phyloP scores from a whole-genome alignment of 2,888 invertebrate genomes.

The Linyphia triangularis region DNA sequence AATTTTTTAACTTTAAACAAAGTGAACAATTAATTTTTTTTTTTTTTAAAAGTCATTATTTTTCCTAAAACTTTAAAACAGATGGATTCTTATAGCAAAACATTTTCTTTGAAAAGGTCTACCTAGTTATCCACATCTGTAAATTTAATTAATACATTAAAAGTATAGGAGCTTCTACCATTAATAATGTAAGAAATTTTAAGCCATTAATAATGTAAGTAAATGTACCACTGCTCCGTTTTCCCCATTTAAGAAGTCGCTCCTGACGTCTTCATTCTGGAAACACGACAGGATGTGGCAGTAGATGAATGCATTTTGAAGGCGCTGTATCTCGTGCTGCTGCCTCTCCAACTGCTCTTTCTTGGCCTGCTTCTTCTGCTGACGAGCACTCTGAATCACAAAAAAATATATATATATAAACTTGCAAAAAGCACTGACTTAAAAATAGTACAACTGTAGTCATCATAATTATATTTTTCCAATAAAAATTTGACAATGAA shows the following conservation, averaged over 20 bases:
- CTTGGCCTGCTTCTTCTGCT: slow-evolving; percentile 92
- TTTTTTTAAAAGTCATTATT: too few relatives aligned
- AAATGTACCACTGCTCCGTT: slow-evolving; percentile 87
- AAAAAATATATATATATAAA: neutral
- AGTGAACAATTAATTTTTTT: too few relatives aligned
- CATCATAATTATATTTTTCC: too few relatives aligned
- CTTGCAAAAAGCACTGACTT: too few relatives aligned
- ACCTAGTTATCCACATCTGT: neutral
- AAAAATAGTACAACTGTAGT: too few relatives aligned
- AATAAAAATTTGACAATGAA: too few relatives aligned
- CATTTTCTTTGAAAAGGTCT: too few relatives aligned
- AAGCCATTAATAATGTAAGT: neutral
- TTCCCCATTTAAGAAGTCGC: slow-evolving; percentile 90
- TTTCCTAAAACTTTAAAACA: too few relatives aligned
- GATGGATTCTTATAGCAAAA: too few relatives aligned
- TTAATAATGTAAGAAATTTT: neutral
- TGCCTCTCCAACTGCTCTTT: slow-evolving; percentile 89
- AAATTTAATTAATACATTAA: neutral
- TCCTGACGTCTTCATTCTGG: slow-evolving; percentile 86
- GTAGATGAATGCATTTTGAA: slow-evolving; percentile 81
- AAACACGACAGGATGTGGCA: slow-evolving; percentile 89
- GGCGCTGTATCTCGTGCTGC: slow-evolving; percentile 88
- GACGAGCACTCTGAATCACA: slow-evolving; percentile 84
- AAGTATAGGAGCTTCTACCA: neutral
- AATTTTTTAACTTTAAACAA: too few relatives aligned